These are phyloP conservation scores for Orthonyx spaldingii DNA, from an alignment of 2,113 vertebrate genomes.

Conservation along the genomic window DNA sequence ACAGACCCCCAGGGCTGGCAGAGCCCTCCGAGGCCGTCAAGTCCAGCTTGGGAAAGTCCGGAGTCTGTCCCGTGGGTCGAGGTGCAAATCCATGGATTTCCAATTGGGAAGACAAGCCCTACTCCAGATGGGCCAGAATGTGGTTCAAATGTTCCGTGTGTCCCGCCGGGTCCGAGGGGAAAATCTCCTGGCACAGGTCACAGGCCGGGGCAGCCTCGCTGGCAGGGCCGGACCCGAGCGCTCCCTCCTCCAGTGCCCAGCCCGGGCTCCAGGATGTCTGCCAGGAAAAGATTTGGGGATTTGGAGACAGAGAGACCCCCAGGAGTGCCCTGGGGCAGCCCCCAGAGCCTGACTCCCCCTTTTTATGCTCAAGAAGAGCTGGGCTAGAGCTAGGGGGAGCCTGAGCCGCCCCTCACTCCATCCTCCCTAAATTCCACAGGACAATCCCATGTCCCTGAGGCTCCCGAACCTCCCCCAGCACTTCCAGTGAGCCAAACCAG, in stretches of 20 bases:
- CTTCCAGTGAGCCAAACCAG: not conserved
- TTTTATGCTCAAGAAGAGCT: not conserved
- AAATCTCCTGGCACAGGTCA: slow-evolving; percentile 77
- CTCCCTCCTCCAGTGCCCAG: slow-evolving; percentile 27
- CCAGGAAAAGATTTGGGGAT: not conserved
- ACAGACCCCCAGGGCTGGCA: not conserved
- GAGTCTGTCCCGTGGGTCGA: accelerated
- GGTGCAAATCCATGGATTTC: not conserved
- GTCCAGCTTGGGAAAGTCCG: not conserved
- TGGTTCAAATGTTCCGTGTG: slow-evolving; percentile 70
- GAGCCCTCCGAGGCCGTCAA: accelerated
- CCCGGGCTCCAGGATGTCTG: slow-evolving; percentile 63
- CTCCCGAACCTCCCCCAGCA: accelerated
- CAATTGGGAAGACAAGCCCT: accelerated
- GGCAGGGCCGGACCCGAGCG: not conserved
- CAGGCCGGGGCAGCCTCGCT: slow-evolving; percentile 62
- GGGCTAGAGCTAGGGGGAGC: no score
- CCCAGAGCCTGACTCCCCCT: not conserved
- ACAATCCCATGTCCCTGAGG: accelerated
- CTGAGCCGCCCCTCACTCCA: accelerated
- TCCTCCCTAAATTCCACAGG: accelerated
- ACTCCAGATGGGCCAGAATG: slow-evolving; percentile 61
- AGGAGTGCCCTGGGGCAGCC: accelerated
- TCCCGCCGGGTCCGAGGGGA: slow-evolving; percentile 65
- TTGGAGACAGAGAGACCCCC: no score